Evolutionary conservation across 2,888 invertebrate genomes (phyloP), one percentile per base, ranked within the genome.

Genomic region (Mesoligia furuncula): DNA sequence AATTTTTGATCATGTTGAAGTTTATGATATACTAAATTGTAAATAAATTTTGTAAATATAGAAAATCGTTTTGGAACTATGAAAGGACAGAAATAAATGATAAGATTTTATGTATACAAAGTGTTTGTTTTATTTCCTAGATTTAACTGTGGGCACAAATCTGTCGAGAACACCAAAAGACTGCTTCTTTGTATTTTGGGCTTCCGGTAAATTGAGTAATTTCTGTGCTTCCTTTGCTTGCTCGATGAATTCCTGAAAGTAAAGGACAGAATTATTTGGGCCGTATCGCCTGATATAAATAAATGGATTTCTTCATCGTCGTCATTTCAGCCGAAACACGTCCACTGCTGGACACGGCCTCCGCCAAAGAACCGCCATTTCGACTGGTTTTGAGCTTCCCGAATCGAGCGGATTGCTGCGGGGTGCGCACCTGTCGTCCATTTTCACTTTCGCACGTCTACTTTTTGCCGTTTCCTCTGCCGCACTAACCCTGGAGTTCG

Each of bases 151-250:
- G 9, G 97, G 94, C 90, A 98, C 96, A 96, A 98, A 98, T 93
- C 98, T 97, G 91, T 98, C 97, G 64, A 98, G 95, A 57, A 98
- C 98, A 85, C 97, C 97, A 88, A 95, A 97, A 57, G 97, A 95
- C 83, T 94, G 96, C 86, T 94, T 96, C 77, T 93, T 90, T 91
- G 91, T 84, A 73, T 89, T 79, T 77, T 91, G 88, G 72, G 89
- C 88, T 87, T 95, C 90, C 82, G 93, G 91, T 72, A 90, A 74
- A 84, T 93, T 92, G 68, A 94, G 92, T 81, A 92, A 91, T 90
- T 92, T 94, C 87, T 92, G 90, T 13, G 91, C 93, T 89, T 95
- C 93, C 71, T 93, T 95, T 57, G 91, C 89, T 86, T 95, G 94
- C 80, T 92, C 94, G 75, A 96, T 90, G 73, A 92, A 95, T 89